Conservation (phyloP, 2,888 invertebrate species). For the Dexiosoma caninum region DNA sequence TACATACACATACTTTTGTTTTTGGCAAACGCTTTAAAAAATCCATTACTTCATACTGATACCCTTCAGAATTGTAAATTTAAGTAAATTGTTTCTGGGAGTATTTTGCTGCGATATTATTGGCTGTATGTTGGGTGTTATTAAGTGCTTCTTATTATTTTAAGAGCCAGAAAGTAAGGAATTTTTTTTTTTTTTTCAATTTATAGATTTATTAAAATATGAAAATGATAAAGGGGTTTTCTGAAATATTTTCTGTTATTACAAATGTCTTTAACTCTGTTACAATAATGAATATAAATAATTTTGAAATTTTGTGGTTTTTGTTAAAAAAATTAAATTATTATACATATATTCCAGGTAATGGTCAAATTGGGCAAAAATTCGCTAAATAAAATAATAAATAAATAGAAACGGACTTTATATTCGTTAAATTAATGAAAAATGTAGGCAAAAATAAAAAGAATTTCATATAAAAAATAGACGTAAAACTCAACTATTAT, state of each 20-base stretch:
- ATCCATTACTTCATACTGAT: conserved; percentile 69
- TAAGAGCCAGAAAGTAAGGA: conserved; percentile 27
- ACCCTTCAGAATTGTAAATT: not conserved
- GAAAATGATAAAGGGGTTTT: not conserved
- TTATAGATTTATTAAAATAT: not conserved
- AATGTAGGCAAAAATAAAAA: no score
- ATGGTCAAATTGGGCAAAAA: no score
- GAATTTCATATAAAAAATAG: no score
- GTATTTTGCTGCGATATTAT: not conserved
- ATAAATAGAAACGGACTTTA: no score
- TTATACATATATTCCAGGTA: no score
- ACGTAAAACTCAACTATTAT: no score
- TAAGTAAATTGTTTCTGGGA: not conserved
- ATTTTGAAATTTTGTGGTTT: no score
- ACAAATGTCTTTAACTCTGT: not conserved
- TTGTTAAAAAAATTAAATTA: no score
- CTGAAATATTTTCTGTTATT: not conserved
- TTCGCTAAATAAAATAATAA: no score
- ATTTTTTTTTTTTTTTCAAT: conserved; percentile 21
- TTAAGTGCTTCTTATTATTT: conserved; percentile 55
- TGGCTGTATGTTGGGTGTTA: conserved; percentile 17
- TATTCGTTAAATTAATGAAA: no score
- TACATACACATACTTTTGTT: conserved; percentile 10
- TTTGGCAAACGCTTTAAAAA: conserved; percentile 73
- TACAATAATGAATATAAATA: no score